Evolutionary conservation across 2,888 invertebrate species (phyloP).

Genomic region (Lasius fuliginosus): DNA sequence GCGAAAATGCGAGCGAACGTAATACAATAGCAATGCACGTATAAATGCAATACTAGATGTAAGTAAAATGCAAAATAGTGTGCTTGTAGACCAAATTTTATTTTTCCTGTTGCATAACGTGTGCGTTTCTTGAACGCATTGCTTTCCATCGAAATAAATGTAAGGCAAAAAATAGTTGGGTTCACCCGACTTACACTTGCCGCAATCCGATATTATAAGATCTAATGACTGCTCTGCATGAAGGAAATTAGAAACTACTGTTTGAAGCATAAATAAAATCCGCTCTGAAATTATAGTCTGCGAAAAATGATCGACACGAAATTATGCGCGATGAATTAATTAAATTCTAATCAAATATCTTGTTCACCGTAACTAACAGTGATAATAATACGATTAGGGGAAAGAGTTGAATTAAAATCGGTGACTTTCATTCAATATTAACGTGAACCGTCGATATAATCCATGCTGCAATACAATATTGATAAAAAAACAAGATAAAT

Average conservation of each 20-base stretch:
- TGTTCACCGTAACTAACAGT: not conserved
- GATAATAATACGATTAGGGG: not conserved
- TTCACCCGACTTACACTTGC: not conserved
- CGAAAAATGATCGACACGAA: not conserved
- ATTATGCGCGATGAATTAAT: not conserved
- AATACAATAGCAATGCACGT: not conserved
- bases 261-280: not conserved
- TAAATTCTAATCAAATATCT: not conserved
- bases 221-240: not conserved
- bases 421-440: not conserved
- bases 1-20: not conserved
- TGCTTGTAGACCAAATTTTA: not conserved
- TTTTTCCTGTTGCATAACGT: slow-evolving; percentile 17
- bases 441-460: not conserved
- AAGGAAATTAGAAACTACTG: not conserved
- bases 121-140: not conserved
- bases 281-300: not conserved
- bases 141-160: slow-evolving; percentile 5
- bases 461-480: not conserved
- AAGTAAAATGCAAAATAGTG: not conserved
- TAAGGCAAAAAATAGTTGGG: not conserved
- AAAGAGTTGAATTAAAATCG: not conserved
- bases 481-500: not conserved
- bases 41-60: not conserved
- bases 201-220: slow-evolving; percentile 1